Base-by-base conservation (phyloP, 1,140 invertebrate species). In the Mercenaria mercenaria region DNA sequence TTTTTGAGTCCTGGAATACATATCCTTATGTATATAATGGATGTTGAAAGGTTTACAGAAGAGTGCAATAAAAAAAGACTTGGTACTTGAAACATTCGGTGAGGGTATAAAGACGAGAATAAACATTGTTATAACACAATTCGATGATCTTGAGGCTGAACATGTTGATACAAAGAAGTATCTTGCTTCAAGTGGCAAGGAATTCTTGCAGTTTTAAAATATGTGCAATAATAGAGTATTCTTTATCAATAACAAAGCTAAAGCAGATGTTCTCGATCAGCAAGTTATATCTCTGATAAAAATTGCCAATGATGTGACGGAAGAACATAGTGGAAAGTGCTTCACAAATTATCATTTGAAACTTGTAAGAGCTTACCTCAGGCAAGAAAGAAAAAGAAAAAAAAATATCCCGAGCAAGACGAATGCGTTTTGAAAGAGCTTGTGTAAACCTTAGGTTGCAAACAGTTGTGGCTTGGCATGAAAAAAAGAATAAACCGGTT, bases 281-380 rank as follows among this genome's bases (percentile, higher is more conserved):
- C 72, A 76, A 26, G 72, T 76, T 20, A 50, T 10, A 13, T 8
- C 43, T 8, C 39, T 76, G n/a, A 43, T 76, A 10, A 41, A 76
- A 39, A 43, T 41, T 34, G 8, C 26, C n/a, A 37, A 76, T 23
- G n/a, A n/a, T 10, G 72, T 76, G 1, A 76, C n/a, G 20, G 26
- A 23, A 41, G 39, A 43, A 20, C 20, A 76, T 76, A 10, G 29
- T 18, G 72, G 72, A 43, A 15, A 76, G 41, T 76, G 72, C 26
- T 76, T 76, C n/a, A 43, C 72, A 76, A 76, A 50, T 47, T 41
- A 43, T 43, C 72, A 76, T 76, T 76, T 76, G 29, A 76, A 76
- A n/a, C 4, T 76, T 26, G 72, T 76, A 6, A 76, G 43, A 29
- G 72, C 72, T 41, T 76, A 26, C 41, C 20, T 76, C 1, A 76